phyloP scores from a whole-genome alignment of 2,888 invertebrate genomes.

The Hirtodrosophila duncani region DNA sequence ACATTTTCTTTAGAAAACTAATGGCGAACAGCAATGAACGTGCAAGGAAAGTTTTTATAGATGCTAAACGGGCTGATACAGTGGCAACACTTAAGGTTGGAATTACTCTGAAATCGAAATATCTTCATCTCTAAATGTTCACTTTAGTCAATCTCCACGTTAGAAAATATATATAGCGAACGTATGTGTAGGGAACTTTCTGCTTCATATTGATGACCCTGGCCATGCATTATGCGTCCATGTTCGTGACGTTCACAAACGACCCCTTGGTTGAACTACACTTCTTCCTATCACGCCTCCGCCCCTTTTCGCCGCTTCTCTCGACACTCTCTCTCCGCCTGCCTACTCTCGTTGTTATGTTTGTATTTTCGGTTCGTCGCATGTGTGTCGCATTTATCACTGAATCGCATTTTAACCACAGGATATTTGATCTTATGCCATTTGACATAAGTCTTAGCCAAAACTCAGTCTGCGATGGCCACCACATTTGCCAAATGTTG shows the following conservation, averaged over 20 bases:
- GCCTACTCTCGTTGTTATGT: slow-evolving; percentile 3
- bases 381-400: slow-evolving; percentile 65
- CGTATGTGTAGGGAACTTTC: background rate
- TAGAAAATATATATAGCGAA: no score
- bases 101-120: no score
- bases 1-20: slow-evolving; percentile 38
- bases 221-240: slow-evolving; percentile 45
- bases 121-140: no score
- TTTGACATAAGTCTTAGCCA: slow-evolving; percentile 58
- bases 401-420: slow-evolving; percentile 69
- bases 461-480: no score
- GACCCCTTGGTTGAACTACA: slow-evolving; percentile 39
- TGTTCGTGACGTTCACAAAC: slow-evolving; percentile 45
- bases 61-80: no score
- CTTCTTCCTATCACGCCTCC: background rate
- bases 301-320: slow-evolving; percentile 1
- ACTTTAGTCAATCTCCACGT: no score
- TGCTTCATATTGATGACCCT: slow-evolving; percentile 38
- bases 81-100: no score
- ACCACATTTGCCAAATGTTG: slow-evolving; percentile 43
- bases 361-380: slow-evolving; percentile 18
- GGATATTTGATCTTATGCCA: slow-evolving; percentile 71
- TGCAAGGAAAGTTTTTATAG: no score
- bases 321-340: background rate
- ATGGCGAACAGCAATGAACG: slow-evolving; percentile 36